phyloP scores from a whole-genome alignment of 2,113 vertebrate species.

The Thunnus maccoyii region DNA sequence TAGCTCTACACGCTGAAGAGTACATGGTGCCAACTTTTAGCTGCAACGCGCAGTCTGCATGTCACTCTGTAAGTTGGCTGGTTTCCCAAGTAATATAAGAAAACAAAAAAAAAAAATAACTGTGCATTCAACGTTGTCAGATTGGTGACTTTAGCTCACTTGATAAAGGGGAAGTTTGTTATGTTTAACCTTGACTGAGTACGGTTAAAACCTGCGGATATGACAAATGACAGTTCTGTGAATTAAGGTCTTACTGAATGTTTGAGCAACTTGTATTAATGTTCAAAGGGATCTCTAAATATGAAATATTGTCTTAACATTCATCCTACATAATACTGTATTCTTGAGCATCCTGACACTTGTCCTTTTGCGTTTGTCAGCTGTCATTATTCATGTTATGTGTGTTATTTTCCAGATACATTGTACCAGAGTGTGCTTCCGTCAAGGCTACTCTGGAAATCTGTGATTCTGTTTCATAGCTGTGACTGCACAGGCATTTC shows the following conservation, averaged over 20 bases:
- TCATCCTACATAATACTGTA: neutral
- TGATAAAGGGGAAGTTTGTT: slow-evolving; percentile 28
- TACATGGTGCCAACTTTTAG: neutral
- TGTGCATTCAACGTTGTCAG: slow-evolving; percentile 1
- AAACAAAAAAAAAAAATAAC: slow-evolving; percentile 11
- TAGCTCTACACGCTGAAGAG: slow-evolving; percentile 44
- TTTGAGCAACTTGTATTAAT: neutral
- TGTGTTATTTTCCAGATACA: slow-evolving; percentile 24
- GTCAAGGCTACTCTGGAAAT: slow-evolving; percentile 42
- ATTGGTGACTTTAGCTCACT: neutral
- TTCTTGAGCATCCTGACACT: neutral
- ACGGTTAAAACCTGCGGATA: too few species aligned
- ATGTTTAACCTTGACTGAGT: slow-evolving; percentile 1
- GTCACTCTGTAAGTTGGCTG: slow-evolving; percentile 6
- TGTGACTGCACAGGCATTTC: slow-evolving; percentile 27
- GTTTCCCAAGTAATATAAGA: neutral
- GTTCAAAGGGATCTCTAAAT: neutral
- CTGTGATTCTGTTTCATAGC: slow-evolving; percentile 13
- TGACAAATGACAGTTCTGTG: neutral
- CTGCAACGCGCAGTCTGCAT: slow-evolving; percentile 24
- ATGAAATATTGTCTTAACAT: neutral
- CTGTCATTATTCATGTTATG: slow-evolving; percentile 15
- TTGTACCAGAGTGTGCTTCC: slow-evolving; percentile 26
- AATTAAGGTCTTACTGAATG: neutral
- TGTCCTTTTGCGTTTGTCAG: slow-evolving; percentile 13